A percentile compares a stretch with the other conserved stretches of the same genome.
phyloP scores from a whole-genome alignment of 2,113 vertebrate genomes.

The Mohoua ochrocephala region DNA sequence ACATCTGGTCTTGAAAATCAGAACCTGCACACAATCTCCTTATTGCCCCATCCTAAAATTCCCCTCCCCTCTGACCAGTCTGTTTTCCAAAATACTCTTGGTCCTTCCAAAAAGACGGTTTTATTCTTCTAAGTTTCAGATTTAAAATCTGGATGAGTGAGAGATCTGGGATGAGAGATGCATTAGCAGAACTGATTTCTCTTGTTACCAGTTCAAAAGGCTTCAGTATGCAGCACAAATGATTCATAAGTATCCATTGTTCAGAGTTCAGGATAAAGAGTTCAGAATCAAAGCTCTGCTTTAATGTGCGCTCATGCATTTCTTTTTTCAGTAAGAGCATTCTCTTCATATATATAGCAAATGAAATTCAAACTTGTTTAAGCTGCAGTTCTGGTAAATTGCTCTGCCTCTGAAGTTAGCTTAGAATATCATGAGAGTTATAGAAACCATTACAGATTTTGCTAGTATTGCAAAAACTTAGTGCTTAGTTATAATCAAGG shows the following conservation, averaged over 20 bases:
- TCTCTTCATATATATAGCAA: slow-evolving; percentile 67
- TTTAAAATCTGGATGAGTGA: slow-evolving; percentile 68
- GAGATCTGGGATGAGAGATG: slow-evolving; percentile 64
- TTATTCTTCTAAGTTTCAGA: slow-evolving; percentile 64
- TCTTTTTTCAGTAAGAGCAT: slow-evolving; percentile 67
- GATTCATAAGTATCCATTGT: slow-evolving; percentile 76
- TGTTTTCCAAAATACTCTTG: slow-evolving; percentile 49
- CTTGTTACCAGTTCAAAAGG: slow-evolving; percentile 75
- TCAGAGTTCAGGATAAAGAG: slow-evolving; percentile 73
- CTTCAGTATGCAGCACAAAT: slow-evolving; percentile 71
- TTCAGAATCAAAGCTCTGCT: slow-evolving; percentile 71
- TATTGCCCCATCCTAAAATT: slow-evolving; percentile 7
- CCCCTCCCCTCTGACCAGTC: background rate
- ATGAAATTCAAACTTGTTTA: slow-evolving; percentile 70
- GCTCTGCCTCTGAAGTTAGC: slow-evolving; percentile 62
- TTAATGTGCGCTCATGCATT: slow-evolving; percentile 68
- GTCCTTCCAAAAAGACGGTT: slow-evolving; percentile 22
- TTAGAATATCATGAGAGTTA: slow-evolving; percentile 63
- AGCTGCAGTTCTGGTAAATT: slow-evolving; percentile 68
- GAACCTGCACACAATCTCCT: background rate
- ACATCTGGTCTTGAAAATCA: background rate
- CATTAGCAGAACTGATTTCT: slow-evolving; percentile 75
- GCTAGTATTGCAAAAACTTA: slow-evolving; percentile 63
- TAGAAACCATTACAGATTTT: slow-evolving; percentile 56
- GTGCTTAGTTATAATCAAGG: slow-evolving; percentile 62